Conservation (phyloP, 2,888 invertebrate species). For the Pyrocoelia pectoralis region DNA sequence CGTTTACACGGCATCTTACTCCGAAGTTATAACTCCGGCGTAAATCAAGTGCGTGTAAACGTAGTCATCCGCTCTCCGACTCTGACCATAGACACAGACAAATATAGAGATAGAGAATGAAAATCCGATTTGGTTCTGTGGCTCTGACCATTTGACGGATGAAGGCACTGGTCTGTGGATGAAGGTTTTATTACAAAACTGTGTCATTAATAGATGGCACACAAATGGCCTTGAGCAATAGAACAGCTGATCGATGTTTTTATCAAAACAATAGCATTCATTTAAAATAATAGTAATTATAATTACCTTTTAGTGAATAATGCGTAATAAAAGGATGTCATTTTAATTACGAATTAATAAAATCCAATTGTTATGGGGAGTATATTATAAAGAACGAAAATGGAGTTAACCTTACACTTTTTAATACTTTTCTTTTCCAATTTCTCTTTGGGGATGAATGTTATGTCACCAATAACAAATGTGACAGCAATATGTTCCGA, state of each 20-base stretch:
- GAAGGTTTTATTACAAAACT: not conserved
- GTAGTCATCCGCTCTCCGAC: too few species aligned
- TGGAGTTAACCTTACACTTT: constrained; percentile 41
- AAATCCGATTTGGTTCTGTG: too few species aligned
- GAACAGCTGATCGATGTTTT: constrained; percentile 46
- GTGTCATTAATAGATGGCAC: constrained; percentile 20
- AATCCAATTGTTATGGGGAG: constrained; percentile 7
- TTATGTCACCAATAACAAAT: constrained; percentile 28
- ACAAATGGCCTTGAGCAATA: constrained; percentile 20
- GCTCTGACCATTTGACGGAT: too few species aligned
- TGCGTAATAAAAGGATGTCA: constrained; percentile 11
- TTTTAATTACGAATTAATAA: not conserved
- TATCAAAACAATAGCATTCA: constrained; percentile 41
- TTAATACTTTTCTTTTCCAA: constrained; percentile 20
- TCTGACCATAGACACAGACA: too few species aligned
- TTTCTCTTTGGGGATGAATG: constrained; percentile 26
- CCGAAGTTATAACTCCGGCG: too few species aligned
- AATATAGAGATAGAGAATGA: too few species aligned
- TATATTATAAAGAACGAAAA: constrained; percentile 33
- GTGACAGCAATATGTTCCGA: constrained; percentile 44
- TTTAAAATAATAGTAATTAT: constrained; percentile 14
- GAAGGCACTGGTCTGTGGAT: too few species aligned
- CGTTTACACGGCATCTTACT: too few species aligned
- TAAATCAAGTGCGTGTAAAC: too few species aligned
- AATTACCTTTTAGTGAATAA: constrained; percentile 21